phyloP scores from a whole-genome alignment of 1,140 invertebrate species.

The Contarinia nasturtii region DNA sequence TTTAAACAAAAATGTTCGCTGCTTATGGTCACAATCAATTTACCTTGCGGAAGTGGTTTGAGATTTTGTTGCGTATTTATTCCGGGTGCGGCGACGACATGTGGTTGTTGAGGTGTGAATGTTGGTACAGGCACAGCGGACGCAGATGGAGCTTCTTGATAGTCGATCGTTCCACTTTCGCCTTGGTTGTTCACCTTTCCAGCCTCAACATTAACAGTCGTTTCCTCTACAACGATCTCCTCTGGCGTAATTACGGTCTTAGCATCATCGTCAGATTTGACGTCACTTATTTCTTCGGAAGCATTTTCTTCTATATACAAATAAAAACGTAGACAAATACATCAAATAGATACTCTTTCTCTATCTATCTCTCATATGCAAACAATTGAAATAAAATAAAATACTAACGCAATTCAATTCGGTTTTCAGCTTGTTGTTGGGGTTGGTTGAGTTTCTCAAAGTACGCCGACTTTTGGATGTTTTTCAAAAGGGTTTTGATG shows the following conservation, averaged over 20 bases:
- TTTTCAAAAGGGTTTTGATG: slow-evolving; percentile 51
- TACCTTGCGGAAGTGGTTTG: slow-evolving; percentile 7
- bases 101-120: slow-evolving; percentile 21
- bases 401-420: too few species aligned
- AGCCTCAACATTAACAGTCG: slow-evolving; percentile 7
- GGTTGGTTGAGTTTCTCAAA: slow-evolving; percentile 45
- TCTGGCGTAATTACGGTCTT: slow-evolving; percentile 6
- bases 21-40: slow-evolving; percentile 10
- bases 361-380: too few species aligned
- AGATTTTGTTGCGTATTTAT: slow-evolving; percentile 3
- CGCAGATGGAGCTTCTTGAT: slow-evolving; percentile 12
- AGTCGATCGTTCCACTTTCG: background rate
- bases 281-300: slow-evolving; percentile 7
- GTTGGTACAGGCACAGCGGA: slow-evolving; percentile 25
- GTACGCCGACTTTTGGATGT: slow-evolving; percentile 61
- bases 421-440: slow-evolving; percentile 6
- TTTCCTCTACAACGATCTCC: background rate
- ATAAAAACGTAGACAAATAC: too few species aligned
- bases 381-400: too few species aligned
- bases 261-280: slow-evolving; percentile 9
- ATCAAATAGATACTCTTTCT: too few species aligned
- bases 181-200: slow-evolving; percentile 11
- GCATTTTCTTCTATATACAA: slow-evolving; percentile 7
- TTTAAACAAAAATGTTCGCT: too few species aligned
- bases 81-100: slow-evolving; percentile 3